Evolutionary conservation across 2,888 invertebrate species (phyloP), one percentile per base, ranked within the genome.

Genomic region (Peribatodes rhomboidaria): DNA sequence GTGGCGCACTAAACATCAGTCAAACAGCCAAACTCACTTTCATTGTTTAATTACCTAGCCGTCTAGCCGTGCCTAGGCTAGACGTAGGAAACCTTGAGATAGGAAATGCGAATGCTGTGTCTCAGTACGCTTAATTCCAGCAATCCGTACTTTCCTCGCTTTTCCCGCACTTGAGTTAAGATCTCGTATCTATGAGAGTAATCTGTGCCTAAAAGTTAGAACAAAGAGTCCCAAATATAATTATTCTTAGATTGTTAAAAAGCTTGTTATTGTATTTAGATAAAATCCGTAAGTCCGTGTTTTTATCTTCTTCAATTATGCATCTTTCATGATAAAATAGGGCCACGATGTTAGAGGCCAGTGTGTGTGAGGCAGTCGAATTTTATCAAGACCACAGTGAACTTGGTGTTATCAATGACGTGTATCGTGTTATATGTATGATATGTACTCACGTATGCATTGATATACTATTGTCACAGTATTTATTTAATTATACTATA

Each of bases 351-450:
- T 42, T 56, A 44, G 58, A 58, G 57, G 53, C 57, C 46, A 63
- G 33, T 42, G 44, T n/a, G 37, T 54, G 52, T 41, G 31, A 55
- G 41, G 47, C 53, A 57, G 54, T 63, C 70, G 52, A 70, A 70
- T 70, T 60, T 68, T 70, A 72, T 72, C 70, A 65, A 56, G 62
- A 66, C 66, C 57, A 61, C 56, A 61, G 66, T 73, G 72, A 71
- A 73, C 72, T 69, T 67, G 60, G 62, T 63, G 68, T 73, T 73
- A 73, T 73, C 71, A 50, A 44, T 61, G 64, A 54, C 69, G 67
- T 64, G 53, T 39, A 62, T 39, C 18, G 50, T 56, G 49, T 53
- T 47, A 55, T 59, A 60, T 57, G 66, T 65, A 31, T 58, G 60
- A 39, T n/a, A 55, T 42, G 49, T 65, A 47, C 50, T 39, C 39